Evolutionary conservation across 1,140 invertebrate species (phyloP), one percentile per base, ranked within the genome.

Genomic region (Lanistes nyassanus): DNA sequence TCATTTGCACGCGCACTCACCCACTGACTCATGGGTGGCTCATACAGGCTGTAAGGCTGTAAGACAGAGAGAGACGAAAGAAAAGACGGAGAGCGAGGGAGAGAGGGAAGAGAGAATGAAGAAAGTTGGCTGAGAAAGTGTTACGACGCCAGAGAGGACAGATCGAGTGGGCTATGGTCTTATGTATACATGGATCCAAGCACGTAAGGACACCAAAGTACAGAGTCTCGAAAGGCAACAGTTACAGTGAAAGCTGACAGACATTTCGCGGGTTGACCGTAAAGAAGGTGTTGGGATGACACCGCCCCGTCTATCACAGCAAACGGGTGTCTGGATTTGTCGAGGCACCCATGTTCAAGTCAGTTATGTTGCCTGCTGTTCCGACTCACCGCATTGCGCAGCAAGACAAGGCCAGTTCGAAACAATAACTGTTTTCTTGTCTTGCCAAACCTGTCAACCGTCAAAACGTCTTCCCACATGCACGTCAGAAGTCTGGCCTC

Each of bases 31-130:
- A 26, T 60, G n/a, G 56, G 7, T 6, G 7, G 7, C 31, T 60
- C 23, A 60, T 26, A 60, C 7, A 23, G 56, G 23, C 56, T 26
- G 7, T 7, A 11, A 26, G 7, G n/a, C 31, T 23, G 7, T 60
- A 60, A n/a, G n/a, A n/a, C n/a, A n/a, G n/a, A 64, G 62, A 31
- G 62, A 64, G 62, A 31, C 1, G 36, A 3, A 31, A 29, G 36
- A 36, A 64, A 36, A 64, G 62, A 64, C 23, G 31, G 56, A 60
- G 56, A 60, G 56, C n/a, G 56, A 60, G 56, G 31, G 62, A 64
- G 62, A 34, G 62, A 64, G 62, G 34, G 62, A 31, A 36, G 36
- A 29, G 36, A 29, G 19, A 36, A 64, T 23, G 31, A 29, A 60
- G 7, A 11, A 29, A 60, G 56, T 26, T 23, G 53, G n/a, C 13